Evolutionary conservation across 2,797 vertebrate species (phyloP).

Genomic region (Peromyscus attwateri): DNA sequence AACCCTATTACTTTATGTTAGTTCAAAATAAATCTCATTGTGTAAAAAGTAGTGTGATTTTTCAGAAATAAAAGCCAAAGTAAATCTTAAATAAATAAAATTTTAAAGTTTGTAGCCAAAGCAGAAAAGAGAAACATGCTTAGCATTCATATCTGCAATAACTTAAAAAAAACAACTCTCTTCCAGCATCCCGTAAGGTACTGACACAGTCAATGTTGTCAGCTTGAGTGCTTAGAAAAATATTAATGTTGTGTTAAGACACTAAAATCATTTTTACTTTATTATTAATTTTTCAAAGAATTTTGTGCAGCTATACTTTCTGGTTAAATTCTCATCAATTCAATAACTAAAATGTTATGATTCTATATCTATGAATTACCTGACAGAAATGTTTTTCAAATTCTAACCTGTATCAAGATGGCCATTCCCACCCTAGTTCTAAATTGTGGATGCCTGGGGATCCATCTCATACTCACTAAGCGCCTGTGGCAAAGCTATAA

Average conservation of each 20-base stretch:
- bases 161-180: conserved; percentile 4
- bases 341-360: neutral
- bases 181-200: neutral
- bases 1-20: neutral
- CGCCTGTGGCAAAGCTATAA: neutral
- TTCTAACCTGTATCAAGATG: neutral
- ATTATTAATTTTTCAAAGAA: conserved; percentile 3
- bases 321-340: neutral
- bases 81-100: neutral
- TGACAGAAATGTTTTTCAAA: conserved; percentile 46
- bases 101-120: neutral
- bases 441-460: neutral
- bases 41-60: neutral
- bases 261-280: conserved; percentile 40
- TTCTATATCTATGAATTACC: neutral
- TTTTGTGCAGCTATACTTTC: neutral
- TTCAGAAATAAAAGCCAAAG: neutral
- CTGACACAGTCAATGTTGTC: neutral
- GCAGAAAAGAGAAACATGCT: neutral
- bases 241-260: neutral
- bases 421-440: neutral
- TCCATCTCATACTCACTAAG: neutral
- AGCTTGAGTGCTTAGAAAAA: conserved; percentile 21
- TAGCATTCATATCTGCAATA: neutral
- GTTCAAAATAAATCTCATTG: neutral